Percentiles rank a stretch among this genome's conserved stretches.
phyloP scores from a whole-genome alignment of 2,888 invertebrate genomes.

The Volucella inanis region DNA sequence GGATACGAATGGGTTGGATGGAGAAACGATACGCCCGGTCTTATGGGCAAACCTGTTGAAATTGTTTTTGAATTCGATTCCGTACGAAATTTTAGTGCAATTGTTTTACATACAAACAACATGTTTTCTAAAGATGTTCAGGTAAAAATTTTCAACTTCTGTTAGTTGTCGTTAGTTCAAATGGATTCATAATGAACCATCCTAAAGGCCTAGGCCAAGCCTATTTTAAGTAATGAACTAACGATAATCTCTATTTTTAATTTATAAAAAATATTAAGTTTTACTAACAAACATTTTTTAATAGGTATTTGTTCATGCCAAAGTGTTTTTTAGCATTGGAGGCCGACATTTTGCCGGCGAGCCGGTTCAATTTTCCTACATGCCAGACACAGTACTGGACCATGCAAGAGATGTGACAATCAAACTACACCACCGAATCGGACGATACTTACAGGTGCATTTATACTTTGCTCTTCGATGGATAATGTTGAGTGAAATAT shows the following conservation, averaged over 20 bases:
- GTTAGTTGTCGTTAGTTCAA: no score
- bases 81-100: conserved; percentile 89
- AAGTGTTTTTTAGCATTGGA: conserved; percentile 90
- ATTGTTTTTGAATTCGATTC: conserved; percentile 91
- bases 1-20: conserved; percentile 94
- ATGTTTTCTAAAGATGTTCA: conserved; percentile 90
- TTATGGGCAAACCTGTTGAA: conserved; percentile 87
- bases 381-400: conserved; percentile 89
- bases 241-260: not conserved
- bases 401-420: conserved; percentile 92
- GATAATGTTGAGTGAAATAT: conserved; percentile 93
- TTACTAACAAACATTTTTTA: conserved; percentile 43
- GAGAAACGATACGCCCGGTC: conserved; percentile 87
- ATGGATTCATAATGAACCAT: no score
- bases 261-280: conserved; percentile 30
- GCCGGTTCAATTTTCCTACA: conserved; percentile 89
- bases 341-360: conserved; percentile 88
- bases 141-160: conserved; percentile 82
- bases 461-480: conserved; percentile 91
- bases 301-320: conserved; percentile 91
- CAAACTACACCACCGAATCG: conserved; percentile 90
- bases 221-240: no score
- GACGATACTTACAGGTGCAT: conserved; percentile 89
- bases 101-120: conserved; percentile 90
- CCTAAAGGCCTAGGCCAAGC: no score